A percentile compares a stretch with the other conserved stretches of the same genome.
phyloP scores from a whole-genome alignment of 92 coral and sea anemone genomes.

The Chrysogorgia sp. region DNA sequence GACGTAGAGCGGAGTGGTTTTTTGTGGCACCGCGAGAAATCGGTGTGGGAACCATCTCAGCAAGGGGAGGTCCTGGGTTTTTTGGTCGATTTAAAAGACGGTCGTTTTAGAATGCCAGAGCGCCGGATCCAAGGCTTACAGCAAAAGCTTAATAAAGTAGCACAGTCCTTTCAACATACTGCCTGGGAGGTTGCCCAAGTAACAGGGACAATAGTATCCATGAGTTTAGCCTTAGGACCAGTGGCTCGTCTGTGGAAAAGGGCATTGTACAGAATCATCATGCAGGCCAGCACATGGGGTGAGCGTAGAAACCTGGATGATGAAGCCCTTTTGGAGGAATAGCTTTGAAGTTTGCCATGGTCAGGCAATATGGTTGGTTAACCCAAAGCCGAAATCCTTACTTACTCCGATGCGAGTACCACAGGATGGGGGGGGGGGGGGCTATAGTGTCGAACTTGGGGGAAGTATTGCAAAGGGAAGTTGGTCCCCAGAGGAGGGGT shows the following conservation, averaged over 20 bases:
- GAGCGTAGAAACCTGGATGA: conserved; percentile 28
- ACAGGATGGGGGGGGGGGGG: conserved; percentile 54
- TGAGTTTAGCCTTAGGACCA: conserved; percentile 73
- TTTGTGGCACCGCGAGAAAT: conserved; percentile 47
- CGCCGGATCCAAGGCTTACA: conserved; percentile 31
- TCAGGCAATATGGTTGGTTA: conserved; percentile 59
- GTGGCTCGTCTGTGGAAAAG: conserved; percentile 68
- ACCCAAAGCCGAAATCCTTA: conserved; percentile 57
- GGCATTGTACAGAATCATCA: conserved; percentile 46
- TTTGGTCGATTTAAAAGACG: conserved; percentile 49
- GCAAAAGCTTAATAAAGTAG: neutral
- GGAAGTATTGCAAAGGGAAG: conserved; percentile 54
- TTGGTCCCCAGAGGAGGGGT: conserved; percentile 58
- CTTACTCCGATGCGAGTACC: conserved; percentile 68
- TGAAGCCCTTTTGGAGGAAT: conserved; percentile 54
- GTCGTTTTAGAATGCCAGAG: conserved; percentile 58
- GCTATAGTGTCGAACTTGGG: conserved; percentile 48
- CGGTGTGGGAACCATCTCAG: conserved; percentile 57
- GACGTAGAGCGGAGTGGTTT: conserved; percentile 51
- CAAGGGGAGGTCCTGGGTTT: conserved; percentile 56
- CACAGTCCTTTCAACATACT: conserved; percentile 7
- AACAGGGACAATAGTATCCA: conserved; percentile 57
- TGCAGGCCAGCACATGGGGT: conserved; percentile 53
- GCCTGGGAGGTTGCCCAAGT: conserved; percentile 47
- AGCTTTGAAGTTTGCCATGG: conserved; percentile 51